Percentiles rank a stretch among this genome's conserved stretches.
These are phyloP conservation scores for Pseudochaenichthys georgianus DNA, from an alignment of 2,797 vertebrate genomes.

Conservation along the genomic window DNA sequence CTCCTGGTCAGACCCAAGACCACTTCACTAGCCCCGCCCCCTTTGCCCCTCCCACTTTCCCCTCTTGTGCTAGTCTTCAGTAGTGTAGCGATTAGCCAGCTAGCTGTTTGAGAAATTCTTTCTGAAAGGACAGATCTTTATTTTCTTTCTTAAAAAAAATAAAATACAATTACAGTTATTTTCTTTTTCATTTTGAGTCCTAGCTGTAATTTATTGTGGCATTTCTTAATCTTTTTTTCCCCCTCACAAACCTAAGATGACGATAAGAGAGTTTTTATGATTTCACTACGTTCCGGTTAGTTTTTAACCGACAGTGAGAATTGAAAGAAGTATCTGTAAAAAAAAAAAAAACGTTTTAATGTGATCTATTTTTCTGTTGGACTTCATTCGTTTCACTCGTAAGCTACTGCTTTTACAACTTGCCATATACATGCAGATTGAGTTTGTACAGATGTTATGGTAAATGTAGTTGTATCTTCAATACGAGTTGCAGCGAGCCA, in stretches of 20 bases:
- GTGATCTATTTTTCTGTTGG: constrained; percentile 71
- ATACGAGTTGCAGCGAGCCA: constrained; percentile 75
- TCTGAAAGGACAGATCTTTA: constrained; percentile 64
- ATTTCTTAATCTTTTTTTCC: constrained; percentile 63
- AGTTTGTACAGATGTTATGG: constrained; percentile 81
- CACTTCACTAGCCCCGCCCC: constrained; percentile 41
- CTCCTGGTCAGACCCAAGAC: constrained; percentile 41
- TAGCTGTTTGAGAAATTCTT: constrained; percentile 71
- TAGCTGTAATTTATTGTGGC: constrained; percentile 84
- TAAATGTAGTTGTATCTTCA: constrained; percentile 79
- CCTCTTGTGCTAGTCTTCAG: constrained; percentile 72
- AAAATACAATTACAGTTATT: constrained; percentile 28
- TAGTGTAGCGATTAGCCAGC: constrained; percentile 77
- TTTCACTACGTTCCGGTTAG: constrained; percentile 72
- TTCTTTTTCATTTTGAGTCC: constrained; percentile 58
- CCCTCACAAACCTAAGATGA: constrained; percentile 73
- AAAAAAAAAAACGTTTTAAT: constrained; percentile 58
- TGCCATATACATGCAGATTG: constrained; percentile 77
- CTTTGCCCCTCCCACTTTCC: constrained; percentile 8
- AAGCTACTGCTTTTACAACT: constrained; percentile 75
- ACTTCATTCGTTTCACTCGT: constrained; percentile 58
- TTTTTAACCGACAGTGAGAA: constrained; percentile 65
- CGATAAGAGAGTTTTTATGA: constrained; percentile 70
- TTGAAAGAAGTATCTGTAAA: constrained; percentile 67
- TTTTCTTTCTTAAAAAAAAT: constrained; percentile 18